These are phyloP conservation scores for Clivina fossor DNA, from an alignment of 2,888 invertebrate genomes.

Conservation along the genomic window DNA sequence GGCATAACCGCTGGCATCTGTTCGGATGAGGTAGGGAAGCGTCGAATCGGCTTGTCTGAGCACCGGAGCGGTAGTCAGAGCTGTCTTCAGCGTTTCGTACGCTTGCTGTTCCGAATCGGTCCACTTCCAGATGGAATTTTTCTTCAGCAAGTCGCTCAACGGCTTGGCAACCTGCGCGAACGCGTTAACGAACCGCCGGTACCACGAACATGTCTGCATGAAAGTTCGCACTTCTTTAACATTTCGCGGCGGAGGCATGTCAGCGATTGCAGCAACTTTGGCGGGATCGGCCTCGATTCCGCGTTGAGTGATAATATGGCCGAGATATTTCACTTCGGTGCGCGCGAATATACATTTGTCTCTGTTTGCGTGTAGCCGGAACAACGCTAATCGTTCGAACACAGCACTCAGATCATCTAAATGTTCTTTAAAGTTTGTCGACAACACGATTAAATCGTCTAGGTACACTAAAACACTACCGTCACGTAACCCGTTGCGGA, in stretches of 20 bases:
- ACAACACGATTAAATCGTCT: slow-evolving; percentile 11
- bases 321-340: slow-evolving; percentile 12
- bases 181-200: not conserved
- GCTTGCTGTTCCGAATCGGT: not conserved
- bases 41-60: slow-evolving; percentile 38
- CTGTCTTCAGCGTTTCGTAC: slow-evolving; percentile 9
- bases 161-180: not conserved
- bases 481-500: not conserved
- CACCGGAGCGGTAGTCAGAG: slow-evolving; percentile 30
- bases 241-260: slow-evolving; percentile 16
- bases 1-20: slow-evolving; percentile 19
- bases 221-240: slow-evolving; percentile 13
- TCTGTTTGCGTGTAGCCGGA: slow-evolving; percentile 2
- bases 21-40: slow-evolving; percentile 38
- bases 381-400: not conserved
- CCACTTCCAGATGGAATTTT: slow-evolving; percentile 8
- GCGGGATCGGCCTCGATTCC: slow-evolving; percentile 25
- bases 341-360: slow-evolving; percentile 5
- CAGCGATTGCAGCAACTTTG: slow-evolving; percentile 17
- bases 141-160: slow-evolving; percentile 11
- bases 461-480: not conserved
- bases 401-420: slow-evolving; percentile 10
- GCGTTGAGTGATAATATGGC: slow-evolving; percentile 17
- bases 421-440: slow-evolving; percentile 15
- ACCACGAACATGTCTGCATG: slow-evolving; percentile 13